Evolutionary conservation across 1,140 invertebrate species (phyloP).

Genomic region (Eriosoma lanigerum): DNA sequence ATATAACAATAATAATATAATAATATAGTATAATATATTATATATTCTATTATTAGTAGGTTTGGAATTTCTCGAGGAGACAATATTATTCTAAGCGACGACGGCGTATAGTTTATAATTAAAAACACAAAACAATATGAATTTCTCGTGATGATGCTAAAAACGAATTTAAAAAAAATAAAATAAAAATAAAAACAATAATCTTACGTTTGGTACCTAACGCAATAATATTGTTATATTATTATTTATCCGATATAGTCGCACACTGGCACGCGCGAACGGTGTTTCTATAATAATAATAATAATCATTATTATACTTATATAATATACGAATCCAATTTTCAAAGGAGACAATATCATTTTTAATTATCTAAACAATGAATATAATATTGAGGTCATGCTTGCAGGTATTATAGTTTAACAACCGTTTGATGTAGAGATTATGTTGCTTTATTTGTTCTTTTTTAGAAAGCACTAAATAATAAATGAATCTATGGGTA

Average conservation of each 20-base stretch:
- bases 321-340: neutral
- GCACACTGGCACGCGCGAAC: neutral
- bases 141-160: slow-evolving; percentile 35
- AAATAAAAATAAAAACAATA: slow-evolving; percentile 11
- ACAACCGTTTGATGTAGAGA: neutral
- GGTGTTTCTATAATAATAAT: slow-evolving; percentile 4
- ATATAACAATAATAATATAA: too few relatives aligned
- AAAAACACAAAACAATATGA: slow-evolving; percentile 14
- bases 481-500: neutral
- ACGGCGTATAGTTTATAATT: slow-evolving; percentile 22
- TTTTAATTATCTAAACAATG: slow-evolving; percentile 22
- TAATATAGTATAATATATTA: too few relatives aligned
- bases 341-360: slow-evolving; percentile 23
- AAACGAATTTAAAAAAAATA: neutral
- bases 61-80: slow-evolving; percentile 17
- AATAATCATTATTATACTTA: neutral
- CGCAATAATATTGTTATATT: neutral
- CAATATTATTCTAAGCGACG: neutral
- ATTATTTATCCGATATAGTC: neutral
- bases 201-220: neutral
- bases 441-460: neutral
- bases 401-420: neutral
- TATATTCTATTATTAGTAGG: too few relatives aligned
- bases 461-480: slow-evolving; percentile 27
- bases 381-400: slow-evolving; percentile 16